phyloP scores from a whole-genome alignment of 23 tunicate genomes.

The Oikopleura albicans region DNA sequence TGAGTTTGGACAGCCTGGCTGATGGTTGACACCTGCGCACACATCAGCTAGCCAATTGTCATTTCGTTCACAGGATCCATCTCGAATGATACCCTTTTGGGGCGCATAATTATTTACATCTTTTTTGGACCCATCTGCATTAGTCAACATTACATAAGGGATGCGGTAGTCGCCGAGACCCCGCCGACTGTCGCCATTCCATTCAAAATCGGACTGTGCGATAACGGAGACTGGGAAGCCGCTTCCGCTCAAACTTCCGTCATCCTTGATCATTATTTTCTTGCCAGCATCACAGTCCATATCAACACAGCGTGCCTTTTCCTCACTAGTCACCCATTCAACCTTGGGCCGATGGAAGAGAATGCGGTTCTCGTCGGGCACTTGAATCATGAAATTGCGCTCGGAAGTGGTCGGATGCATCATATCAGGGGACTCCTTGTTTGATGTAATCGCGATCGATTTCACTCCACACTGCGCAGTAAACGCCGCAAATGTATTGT shows the following conservation, averaged over 20 bases:
- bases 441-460: background rate
- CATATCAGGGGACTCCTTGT: background rate
- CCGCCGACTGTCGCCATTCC: slow-evolving; percentile 36
- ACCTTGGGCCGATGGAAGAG: background rate
- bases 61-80: background rate
- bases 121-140: slow-evolving; percentile 26
- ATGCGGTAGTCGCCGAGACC: slow-evolving; percentile 92
- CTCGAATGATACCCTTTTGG: slow-evolving; percentile 3
- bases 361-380: background rate
- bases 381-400: slow-evolving; percentile 1
- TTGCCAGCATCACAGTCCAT: slow-evolving; percentile 91
- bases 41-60: background rate
- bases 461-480: background rate
- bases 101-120: background rate
- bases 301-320: slow-evolving; percentile 26
- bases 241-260: slow-evolving; percentile 20
- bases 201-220: slow-evolving; percentile 61
- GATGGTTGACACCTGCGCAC: background rate
- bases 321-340: background rate
- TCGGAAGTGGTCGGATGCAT: background rate
- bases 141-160: slow-evolving; percentile 44
- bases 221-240: background rate
- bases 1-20: too few species aligned
- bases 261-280: slow-evolving; percentile 62
- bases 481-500: background rate